Percentiles rank a stretch among this genome's conserved stretches.
Conservation (phyloP, 2,797 vertebrate genomes). For the Urophycis tenuis region DNA sequence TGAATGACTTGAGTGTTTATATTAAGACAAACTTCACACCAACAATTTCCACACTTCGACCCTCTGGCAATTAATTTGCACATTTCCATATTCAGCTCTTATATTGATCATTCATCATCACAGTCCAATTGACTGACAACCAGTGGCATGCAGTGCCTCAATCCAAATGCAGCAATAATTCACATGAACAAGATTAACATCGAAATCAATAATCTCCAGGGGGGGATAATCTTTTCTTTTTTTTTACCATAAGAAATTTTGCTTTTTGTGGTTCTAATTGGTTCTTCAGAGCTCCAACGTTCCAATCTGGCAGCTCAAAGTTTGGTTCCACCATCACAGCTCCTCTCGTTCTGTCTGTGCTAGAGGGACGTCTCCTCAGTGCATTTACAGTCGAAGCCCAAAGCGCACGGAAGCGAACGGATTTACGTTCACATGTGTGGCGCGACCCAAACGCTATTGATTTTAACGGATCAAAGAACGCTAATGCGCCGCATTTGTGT, state of each 20-base stretch:
- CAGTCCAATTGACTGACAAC: constrained; percentile 28
- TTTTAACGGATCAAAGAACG: not conserved
- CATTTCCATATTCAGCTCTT: constrained; percentile 34
- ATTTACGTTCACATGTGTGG: too few relatives aligned
- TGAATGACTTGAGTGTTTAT: constrained; percentile 8
- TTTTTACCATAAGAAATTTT: not conserved
- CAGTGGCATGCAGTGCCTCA: constrained; percentile 8
- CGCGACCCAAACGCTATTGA: too few relatives aligned
- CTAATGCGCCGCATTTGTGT: not conserved
- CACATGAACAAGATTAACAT: constrained; percentile 5
- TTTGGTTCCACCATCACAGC: constrained; percentile 3
- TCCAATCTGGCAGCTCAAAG: constrained; percentile 20
- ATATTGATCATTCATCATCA: constrained; percentile 31
- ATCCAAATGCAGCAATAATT: constrained; percentile 6
- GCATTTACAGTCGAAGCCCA: too few relatives aligned
- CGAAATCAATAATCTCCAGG: not conserved
- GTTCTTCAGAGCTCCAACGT: constrained; percentile 13
- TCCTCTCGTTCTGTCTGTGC: constrained; percentile 27
- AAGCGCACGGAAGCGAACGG: too few relatives aligned
- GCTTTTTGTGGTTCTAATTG: constrained; percentile 9
- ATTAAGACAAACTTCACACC: not conserved
- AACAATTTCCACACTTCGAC: constrained; percentile 16
- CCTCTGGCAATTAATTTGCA: constrained; percentile 24
- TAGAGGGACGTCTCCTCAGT: not conserved
- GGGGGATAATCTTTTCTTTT: not conserved